These are phyloP conservation scores for Paradisaea rubra DNA, from an alignment of 2,113 vertebrate genomes.

Conservation along the genomic window DNA sequence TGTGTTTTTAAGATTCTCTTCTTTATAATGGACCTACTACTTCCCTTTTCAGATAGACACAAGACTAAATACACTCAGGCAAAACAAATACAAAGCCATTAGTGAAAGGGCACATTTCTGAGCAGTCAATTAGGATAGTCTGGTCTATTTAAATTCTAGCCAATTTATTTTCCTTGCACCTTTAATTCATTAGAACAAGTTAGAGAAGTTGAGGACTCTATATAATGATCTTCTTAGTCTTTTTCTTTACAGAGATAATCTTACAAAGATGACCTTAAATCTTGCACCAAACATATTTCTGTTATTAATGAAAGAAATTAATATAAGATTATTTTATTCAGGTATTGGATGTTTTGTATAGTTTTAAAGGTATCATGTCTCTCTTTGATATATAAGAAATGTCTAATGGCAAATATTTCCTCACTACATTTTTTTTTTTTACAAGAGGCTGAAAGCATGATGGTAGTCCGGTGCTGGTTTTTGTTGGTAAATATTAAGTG, in stretches of 20 bases:
- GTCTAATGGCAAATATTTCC: not conserved
- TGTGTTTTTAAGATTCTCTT: not conserved
- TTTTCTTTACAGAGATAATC: not conserved
- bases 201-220: not conserved
- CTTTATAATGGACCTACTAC: not conserved
- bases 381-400: not conserved
- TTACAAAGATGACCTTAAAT: not conserved
- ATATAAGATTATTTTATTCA: not conserved
- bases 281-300: not conserved
- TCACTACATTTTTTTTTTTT: not conserved
- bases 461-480: not conserved
- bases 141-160: conserved; percentile 5
- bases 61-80: not conserved
- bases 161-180: not conserved
- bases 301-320: not conserved
- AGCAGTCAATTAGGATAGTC: not conserved
- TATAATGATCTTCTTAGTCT: not conserved
- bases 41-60: not conserved
- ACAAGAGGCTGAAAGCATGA: not conserved
- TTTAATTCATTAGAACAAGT: not conserved
- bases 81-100: conserved; percentile 8
- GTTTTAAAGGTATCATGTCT: not conserved
- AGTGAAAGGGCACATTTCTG: conserved; percentile 6
- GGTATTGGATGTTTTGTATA: not conserved
- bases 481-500: not conserved